phyloP scores from a whole-genome alignment of 2,113 vertebrate genomes.

The Stictonetta naevosa region DNA sequence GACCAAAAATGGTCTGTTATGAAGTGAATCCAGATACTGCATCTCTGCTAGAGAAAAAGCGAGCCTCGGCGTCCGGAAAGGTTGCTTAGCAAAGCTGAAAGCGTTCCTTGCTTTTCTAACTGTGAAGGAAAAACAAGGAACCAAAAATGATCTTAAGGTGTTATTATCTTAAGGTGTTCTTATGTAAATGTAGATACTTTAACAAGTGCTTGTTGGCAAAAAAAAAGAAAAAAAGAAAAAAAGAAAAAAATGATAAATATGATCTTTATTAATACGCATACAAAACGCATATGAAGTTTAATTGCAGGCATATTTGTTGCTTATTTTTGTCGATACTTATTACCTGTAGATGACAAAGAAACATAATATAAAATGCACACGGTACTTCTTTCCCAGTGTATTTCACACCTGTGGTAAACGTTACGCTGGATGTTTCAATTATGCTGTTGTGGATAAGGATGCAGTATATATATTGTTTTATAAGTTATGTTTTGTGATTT shows the following conservation, averaged over 20 bases:
- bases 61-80: constrained; percentile 27
- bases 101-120: constrained; percentile 44
- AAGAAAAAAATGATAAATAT: constrained; percentile 50
- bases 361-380: constrained; percentile 73
- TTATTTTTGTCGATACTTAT: constrained; percentile 73
- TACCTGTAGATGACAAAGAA: constrained; percentile 73
- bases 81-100: constrained; percentile 64
- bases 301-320: constrained; percentile 73
- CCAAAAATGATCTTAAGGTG: constrained; percentile 45
- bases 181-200: constrained; percentile 72
- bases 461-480: constrained; percentile 79
- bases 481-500: constrained; percentile 78
- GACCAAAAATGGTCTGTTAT: constrained; percentile 20
- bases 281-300: constrained; percentile 72
- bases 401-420: constrained; percentile 77
- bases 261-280: constrained; percentile 71
- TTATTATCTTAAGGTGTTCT: constrained; percentile 64
- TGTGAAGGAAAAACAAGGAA: constrained; percentile 61
- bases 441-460: constrained; percentile 77
- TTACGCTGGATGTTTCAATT: constrained; percentile 76
- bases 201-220: constrained; percentile 63
- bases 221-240: background rate
- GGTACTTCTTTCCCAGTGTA: constrained; percentile 75
- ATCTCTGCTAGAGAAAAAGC: constrained; percentile 41
- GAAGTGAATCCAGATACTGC: constrained; percentile 58